Evolutionary conservation across 2,797 vertebrate genomes (phyloP).

Genomic region (Crenuchus spilurus): DNA sequence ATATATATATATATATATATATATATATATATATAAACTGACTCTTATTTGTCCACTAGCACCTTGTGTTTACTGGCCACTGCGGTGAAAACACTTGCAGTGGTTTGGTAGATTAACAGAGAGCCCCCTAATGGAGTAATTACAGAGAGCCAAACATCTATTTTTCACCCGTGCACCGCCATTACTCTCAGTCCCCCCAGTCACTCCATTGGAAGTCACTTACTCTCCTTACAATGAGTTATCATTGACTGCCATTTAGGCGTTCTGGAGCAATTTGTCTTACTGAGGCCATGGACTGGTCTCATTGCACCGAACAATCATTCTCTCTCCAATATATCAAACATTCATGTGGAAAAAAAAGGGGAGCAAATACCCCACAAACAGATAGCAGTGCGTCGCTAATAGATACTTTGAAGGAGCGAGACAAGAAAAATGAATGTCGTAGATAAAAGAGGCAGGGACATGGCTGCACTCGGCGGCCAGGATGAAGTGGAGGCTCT

Average conservation of each 20-base stretch:
- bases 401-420: constrained; percentile 80
- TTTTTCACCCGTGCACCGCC: constrained; percentile 89
- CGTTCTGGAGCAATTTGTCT: constrained; percentile 94
- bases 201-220: constrained; percentile 95
- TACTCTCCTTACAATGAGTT: constrained; percentile 96
- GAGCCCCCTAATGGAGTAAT: constrained; percentile 86
- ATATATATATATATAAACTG: constrained; percentile 56
- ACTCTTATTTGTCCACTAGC: constrained; percentile 68
- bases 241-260: constrained; percentile 98
- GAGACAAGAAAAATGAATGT: constrained; percentile 80
- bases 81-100: constrained; percentile 79
- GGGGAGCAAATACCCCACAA: constrained; percentile 78
- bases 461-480: constrained; percentile 58
- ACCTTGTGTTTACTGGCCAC: constrained; percentile 70
- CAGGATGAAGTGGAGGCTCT: constrained; percentile 45
- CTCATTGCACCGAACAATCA: constrained; percentile 92
- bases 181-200: constrained; percentile 91
- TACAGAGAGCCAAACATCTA: constrained; percentile 86
- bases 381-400: constrained; percentile 79
- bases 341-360: constrained; percentile 84
- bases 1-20: neutral
- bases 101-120: constrained; percentile 82
- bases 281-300: constrained; percentile 89
- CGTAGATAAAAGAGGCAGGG: constrained; percentile 73
- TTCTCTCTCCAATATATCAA: constrained; percentile 93